Percentiles rank a stretch among this genome's conserved stretches.
Evolutionary conservation across 2,113 vertebrate species (phyloP).

Genomic region (Rhagologus leucostigma): DNA sequence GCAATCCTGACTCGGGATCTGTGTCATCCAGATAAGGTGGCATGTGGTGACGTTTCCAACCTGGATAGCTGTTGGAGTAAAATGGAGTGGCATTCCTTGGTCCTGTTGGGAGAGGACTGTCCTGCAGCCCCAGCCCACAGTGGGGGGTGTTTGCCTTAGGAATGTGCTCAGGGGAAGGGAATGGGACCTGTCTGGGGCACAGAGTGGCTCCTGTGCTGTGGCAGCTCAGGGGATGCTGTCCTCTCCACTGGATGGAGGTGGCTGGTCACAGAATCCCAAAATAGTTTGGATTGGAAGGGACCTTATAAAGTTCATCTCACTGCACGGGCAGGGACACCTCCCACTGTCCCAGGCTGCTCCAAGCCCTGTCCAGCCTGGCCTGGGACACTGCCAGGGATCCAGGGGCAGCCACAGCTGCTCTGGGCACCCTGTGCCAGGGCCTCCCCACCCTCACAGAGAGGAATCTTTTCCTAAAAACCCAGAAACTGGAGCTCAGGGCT

Average conservation of each 20-base stretch:
- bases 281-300: neutral
- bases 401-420: neutral
- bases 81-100: neutral
- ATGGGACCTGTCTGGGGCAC: neutral
- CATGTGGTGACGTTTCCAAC: neutral
- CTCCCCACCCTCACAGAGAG: accelerated
- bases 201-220: neutral
- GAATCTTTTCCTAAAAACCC: accelerated
- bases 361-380: accelerated
- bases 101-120: neutral
- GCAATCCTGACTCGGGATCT: neutral
- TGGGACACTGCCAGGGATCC: neutral
- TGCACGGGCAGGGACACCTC: neutral
- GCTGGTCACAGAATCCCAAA: neutral
- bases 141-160: neutral
- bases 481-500: neutral
- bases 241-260: neutral
- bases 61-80: neutral
- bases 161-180: neutral
- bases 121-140: neutral
- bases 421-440: neutral
- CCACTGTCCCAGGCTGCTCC: accelerated
- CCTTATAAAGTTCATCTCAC: neutral
- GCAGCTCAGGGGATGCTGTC: neutral
- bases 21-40: neutral